Evolutionary conservation across 1,140 invertebrate species (phyloP).

Genomic region (Forficula auricularia): DNA sequence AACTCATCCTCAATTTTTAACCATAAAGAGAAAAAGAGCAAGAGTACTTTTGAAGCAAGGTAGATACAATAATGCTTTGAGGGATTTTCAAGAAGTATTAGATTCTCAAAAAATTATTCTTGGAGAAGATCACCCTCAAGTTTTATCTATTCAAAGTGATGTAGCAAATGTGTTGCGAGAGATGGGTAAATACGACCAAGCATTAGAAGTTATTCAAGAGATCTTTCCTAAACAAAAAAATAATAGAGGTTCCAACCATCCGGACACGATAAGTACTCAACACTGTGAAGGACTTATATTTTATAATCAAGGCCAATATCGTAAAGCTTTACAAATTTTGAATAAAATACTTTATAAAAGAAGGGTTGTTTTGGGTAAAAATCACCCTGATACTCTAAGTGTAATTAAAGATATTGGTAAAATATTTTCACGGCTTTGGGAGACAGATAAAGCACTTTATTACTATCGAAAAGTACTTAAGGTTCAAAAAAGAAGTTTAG

Average conservation of each 20-base stretch:
- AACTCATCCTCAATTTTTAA: too few relatives aligned
- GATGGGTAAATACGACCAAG: constrained; percentile 9
- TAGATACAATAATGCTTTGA: too few relatives aligned
- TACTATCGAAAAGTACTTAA: too few relatives aligned
- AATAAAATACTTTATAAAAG: constrained; percentile 13
- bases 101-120: too few relatives aligned
- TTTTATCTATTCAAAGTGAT: constrained; percentile 1
- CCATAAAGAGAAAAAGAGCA: too few relatives aligned
- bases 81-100: too few relatives aligned
- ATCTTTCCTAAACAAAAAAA: constrained; percentile 9
- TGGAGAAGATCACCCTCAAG: constrained; percentile 4
- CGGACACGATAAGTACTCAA: constrained; percentile 9
- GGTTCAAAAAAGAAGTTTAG: constrained; percentile 9
- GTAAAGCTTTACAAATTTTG: constrained; percentile 16
- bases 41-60: too few relatives aligned
- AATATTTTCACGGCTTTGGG: not conserved
- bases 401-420: constrained; percentile 9
- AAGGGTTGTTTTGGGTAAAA: constrained; percentile 14
- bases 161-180: not conserved
- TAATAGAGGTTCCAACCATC: constrained; percentile 9
- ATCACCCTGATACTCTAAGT: constrained; percentile 17
- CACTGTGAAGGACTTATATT: constrained; percentile 16
- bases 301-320: constrained; percentile 10
- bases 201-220: constrained; percentile 5
- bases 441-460: too few relatives aligned